phyloP scores from a whole-genome alignment of 2,113 vertebrate species.

The Propithecus coquereli region DNA sequence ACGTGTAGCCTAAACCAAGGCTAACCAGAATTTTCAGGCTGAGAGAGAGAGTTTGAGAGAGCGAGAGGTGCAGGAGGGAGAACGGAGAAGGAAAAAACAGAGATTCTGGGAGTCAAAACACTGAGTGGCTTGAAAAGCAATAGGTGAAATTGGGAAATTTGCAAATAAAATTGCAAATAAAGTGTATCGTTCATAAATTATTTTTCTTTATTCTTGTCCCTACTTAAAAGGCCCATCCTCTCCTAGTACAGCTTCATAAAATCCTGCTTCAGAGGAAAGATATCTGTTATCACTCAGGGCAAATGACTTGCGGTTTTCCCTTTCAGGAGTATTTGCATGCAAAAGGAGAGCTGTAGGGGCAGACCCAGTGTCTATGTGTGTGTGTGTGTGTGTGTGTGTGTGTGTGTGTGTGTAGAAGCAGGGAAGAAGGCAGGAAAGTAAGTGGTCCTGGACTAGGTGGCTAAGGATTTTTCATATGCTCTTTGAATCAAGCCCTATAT shows the following conservation, averaged over 20 bases:
- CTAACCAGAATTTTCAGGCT: constrained; percentile 59
- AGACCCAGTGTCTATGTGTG: too few relatives aligned
- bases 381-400: too few relatives aligned
- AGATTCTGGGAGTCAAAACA: background rate
- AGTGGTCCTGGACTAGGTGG: background rate
- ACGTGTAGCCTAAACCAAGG: constrained; percentile 50
- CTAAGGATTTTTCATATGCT: background rate
- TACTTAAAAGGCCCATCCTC: background rate
- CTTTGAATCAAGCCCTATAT: background rate
- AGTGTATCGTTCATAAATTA: background rate
- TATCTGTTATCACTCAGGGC: background rate
- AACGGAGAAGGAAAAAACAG: background rate
- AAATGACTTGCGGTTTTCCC: background rate
- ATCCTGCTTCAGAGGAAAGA: background rate
- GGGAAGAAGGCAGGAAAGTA: fast-evolving
- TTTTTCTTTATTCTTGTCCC: background rate
- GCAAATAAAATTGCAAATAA: background rate
- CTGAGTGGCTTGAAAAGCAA: background rate
- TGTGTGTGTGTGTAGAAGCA: fast-evolving
- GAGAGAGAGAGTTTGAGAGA: background rate
- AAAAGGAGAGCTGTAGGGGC: background rate
- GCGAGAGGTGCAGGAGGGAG: background rate
- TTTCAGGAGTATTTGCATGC: background rate
- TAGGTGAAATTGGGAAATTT: background rate
- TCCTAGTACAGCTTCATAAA: background rate